Evolutionary conservation across 2,888 invertebrate species (phyloP).

Genomic region (Entomobrya multifasciata): DNA sequence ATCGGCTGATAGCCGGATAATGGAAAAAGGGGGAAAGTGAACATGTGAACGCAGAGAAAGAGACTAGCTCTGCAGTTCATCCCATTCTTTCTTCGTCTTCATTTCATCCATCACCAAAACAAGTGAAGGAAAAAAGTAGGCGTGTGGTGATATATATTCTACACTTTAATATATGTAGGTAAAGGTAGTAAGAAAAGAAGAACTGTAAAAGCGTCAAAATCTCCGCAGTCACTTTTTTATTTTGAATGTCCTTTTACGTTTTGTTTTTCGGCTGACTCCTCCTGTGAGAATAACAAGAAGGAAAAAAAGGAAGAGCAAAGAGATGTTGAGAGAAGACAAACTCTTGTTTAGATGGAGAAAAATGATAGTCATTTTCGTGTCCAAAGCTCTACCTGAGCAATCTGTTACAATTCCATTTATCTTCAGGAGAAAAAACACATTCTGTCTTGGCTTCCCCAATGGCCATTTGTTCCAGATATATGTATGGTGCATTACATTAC

Average conservation of each 20-base stretch:
- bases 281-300: slow-evolving; percentile 59
- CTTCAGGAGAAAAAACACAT: slow-evolving; percentile 70
- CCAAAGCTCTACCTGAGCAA: slow-evolving; percentile 79
- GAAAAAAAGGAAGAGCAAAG: slow-evolving; percentile 36
- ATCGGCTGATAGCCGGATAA: slow-evolving; percentile 30
- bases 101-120: slow-evolving; percentile 58
- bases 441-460: slow-evolving; percentile 77
- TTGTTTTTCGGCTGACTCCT: slow-evolving; percentile 64
- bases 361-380: slow-evolving; percentile 80
- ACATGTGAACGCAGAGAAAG: slow-evolving; percentile 22
- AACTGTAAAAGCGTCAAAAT: slow-evolving; percentile 1
- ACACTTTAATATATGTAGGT: too few species aligned
- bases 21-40: slow-evolving; percentile 38
- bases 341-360: slow-evolving; percentile 79
- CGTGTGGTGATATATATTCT: too few species aligned
- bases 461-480: slow-evolving; percentile 76
- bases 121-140: slow-evolving; percentile 36
- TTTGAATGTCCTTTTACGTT: slow-evolving; percentile 37
- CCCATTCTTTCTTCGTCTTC: slow-evolving; percentile 58
- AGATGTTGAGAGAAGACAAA: slow-evolving; percentile 43
- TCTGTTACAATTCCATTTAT: slow-evolving; percentile 80
- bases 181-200: slow-evolving; percentile 33
- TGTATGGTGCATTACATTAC: slow-evolving; percentile 31
- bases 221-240: slow-evolving; percentile 43
- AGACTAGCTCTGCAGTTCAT: slow-evolving; percentile 53